These are phyloP conservation scores for Apoda limacodes DNA, from an alignment of 2,888 invertebrate species.

Conservation along the genomic window DNA sequence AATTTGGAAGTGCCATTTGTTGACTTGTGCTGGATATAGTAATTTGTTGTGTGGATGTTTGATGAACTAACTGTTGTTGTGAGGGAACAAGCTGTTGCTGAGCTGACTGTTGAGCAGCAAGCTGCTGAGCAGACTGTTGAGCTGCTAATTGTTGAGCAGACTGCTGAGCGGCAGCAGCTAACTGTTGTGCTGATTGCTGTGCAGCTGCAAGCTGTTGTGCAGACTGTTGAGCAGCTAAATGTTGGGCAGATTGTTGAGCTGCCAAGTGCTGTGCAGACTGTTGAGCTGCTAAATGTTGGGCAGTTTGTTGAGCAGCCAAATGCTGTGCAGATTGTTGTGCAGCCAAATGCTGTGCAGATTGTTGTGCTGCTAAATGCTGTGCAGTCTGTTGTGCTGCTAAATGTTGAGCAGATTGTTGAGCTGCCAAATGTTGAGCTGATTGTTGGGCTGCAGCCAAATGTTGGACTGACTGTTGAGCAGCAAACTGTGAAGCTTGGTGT, in stretches of 20 bases:
- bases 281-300: slow-evolving; percentile 39
- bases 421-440: slow-evolving; percentile 33
- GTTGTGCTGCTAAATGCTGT: slow-evolving; percentile 35
- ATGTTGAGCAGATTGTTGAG: slow-evolving; percentile 16
- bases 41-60: slow-evolving; percentile 60
- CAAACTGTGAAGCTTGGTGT: slow-evolving; percentile 49
- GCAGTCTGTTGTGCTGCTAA: slow-evolving; percentile 38
- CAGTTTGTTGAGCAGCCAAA: slow-evolving; percentile 39
- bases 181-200: slow-evolving; percentile 39
- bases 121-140: slow-evolving; percentile 48
- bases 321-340: slow-evolving; percentile 43
- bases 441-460: slow-evolving; percentile 45
- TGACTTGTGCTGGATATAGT: slow-evolving; percentile 62
- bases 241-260: slow-evolving; percentile 48
- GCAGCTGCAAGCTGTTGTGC: slow-evolving; percentile 44
- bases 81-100: slow-evolving; percentile 53
- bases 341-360: slow-evolving; percentile 33
- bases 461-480: slow-evolving; percentile 50
- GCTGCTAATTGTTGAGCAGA: slow-evolving; percentile 30
- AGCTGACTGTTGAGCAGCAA: slow-evolving; percentile 53
- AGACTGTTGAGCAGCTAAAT: slow-evolving; percentile 35
- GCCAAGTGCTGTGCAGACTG: slow-evolving; percentile 42
- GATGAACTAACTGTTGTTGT: slow-evolving; percentile 53
- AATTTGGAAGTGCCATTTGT: slow-evolving; percentile 55
- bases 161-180: slow-evolving; percentile 31